phyloP scores from a whole-genome alignment of 2,888 invertebrate species.

The Nomada ruficornis region DNA sequence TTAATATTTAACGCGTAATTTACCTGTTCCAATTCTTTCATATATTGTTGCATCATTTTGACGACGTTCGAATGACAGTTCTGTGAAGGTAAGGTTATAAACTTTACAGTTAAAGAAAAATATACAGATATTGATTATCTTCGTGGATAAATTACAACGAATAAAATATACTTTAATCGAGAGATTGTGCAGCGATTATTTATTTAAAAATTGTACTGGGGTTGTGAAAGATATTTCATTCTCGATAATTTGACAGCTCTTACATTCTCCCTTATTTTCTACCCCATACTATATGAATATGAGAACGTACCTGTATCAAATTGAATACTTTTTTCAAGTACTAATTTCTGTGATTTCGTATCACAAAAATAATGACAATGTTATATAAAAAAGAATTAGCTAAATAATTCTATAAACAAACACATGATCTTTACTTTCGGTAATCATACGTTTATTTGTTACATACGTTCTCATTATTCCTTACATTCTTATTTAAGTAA shows the following conservation, averaged over 20 bases:
- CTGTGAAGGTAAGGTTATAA: conserved; percentile 42
- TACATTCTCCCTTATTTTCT: background rate
- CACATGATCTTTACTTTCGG: conserved; percentile 45
- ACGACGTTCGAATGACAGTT: conserved; percentile 31
- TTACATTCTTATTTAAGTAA: conserved; percentile 38
- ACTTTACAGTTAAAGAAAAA: conserved; percentile 1
- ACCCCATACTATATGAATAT: background rate
- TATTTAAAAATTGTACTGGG: conserved; percentile 10
- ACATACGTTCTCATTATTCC: conserved; percentile 38
- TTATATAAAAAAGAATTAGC: background rate
- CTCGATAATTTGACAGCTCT: conserved; percentile 18
- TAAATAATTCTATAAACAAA: conserved; percentile 27
- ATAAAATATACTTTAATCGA: background rate
- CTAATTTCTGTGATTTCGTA: background rate
- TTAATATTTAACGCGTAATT: conserved; percentile 10
- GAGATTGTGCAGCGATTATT: conserved; percentile 3
- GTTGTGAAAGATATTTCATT: conserved; percentile 9
- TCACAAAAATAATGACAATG: background rate
- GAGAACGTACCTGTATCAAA: conserved; percentile 10
- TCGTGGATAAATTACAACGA: conserved; percentile 1
- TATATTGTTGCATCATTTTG: conserved; percentile 94
- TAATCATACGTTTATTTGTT: conserved; percentile 51
- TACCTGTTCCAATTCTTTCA: conserved; percentile 94
- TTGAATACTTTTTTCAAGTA: background rate
- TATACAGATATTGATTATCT: background rate